These are phyloP conservation scores for Drosophila athabasca DNA, from an alignment of 1,140 invertebrate genomes.

Conservation along the genomic window DNA sequence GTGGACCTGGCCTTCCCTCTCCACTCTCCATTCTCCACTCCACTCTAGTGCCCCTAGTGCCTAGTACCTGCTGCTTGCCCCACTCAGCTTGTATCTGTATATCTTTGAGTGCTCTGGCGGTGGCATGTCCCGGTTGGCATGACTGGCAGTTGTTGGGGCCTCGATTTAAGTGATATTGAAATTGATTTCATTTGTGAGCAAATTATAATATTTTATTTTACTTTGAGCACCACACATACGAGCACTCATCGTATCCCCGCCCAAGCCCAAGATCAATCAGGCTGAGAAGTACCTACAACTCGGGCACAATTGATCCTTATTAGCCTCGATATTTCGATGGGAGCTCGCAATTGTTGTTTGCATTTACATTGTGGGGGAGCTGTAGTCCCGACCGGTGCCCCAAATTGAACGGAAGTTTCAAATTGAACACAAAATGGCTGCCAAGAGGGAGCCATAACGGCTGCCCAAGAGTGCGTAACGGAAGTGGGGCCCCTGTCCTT, in stretches of 20 bases:
- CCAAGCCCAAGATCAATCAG: conserved; percentile 22
- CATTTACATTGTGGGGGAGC: conserved; percentile 29
- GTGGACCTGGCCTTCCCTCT: neutral
- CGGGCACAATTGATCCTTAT: conserved; percentile 42
- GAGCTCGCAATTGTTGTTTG: conserved; percentile 36
- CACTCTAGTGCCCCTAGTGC: too few species aligned
- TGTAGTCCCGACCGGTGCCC: neutral
- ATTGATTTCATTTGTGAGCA: conserved; percentile 77
- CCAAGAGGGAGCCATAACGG: conserved; percentile 51
- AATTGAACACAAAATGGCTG: conserved; percentile 67
- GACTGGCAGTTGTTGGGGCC: conserved; percentile 46
- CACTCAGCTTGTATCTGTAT: conserved; percentile 17
- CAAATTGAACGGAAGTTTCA: conserved; percentile 54
- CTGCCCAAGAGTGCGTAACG: conserved; percentile 51
- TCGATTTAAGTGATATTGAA: conserved; percentile 76
- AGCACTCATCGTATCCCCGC: neutral
- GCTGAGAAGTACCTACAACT: conserved; percentile 10
- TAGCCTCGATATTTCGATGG: conserved; percentile 27
- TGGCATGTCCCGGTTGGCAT: conserved; percentile 67
- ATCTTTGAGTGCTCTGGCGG: conserved; percentile 54
- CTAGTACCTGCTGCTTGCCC: too few species aligned
- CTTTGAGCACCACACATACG: neutral
- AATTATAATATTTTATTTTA: conserved; percentile 73
- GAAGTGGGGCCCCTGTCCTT: conserved; percentile 34
- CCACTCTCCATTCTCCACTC: neutral